Evolutionary conservation across 2,113 vertebrate genomes (phyloP), one percentile per base, ranked within the genome.

Genomic region (Toxotes jaculatrix): DNA sequence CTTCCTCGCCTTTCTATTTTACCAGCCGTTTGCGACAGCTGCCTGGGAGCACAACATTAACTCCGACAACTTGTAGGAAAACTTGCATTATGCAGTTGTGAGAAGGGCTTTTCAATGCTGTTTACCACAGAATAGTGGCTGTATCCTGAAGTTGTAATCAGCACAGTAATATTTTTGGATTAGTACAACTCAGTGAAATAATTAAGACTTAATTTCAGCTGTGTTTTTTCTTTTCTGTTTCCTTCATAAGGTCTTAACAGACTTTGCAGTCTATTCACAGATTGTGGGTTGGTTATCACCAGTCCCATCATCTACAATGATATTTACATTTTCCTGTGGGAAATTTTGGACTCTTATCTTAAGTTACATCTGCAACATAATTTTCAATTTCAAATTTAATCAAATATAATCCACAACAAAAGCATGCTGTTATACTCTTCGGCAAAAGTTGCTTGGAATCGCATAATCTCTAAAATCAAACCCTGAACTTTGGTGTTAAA

Each of bases 11-110:
- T 79, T 67, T 84, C 73, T 79, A 85, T 89, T 87, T 89, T 78
- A 85, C 91, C 74, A 92, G 83, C 57, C 86, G 32, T 88, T 85
- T 72, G 80, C 63, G 36, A 88, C 90, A 92, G 91, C 89, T 92
- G 91, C 80, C 57, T 47, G 79, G 64, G 73, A 89, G 63, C 78
- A 79, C 74, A 79, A 56, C 83, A 80, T 79, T 80, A 84, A 83
- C 47, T 61, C 19, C 76, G 62, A 57, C 76, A 71, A 83, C 68
- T 85, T 84, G 86, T 63, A 62, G 79, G 70, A 61, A 77, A 69
- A 74, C 63, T 63, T 73, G 69, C 65, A 73, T 53, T 17, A 72
- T 55, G 74, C 61, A 73, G 69, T 42, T 31, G 34, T 14, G 57
- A 34, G 77, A 82, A 47, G 32, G 51, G 56, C 36, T 87, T 42